Conservation (phyloP, 2,113 vertebrate genomes). For the Speoplatyrhinus poulsoni region DNA sequence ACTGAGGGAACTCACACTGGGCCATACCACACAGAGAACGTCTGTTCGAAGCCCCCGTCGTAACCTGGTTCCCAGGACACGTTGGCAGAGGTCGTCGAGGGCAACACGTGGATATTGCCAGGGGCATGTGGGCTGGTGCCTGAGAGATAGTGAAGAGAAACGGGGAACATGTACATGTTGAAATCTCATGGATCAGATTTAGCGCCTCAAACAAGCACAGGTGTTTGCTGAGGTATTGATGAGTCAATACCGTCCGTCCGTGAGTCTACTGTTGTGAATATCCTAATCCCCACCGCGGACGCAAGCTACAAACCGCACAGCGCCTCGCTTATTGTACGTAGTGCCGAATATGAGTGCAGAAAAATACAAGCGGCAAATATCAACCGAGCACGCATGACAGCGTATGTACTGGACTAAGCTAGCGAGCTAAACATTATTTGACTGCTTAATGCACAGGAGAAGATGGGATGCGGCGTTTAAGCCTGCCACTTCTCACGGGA, state of each 20-base stretch:
- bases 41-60: slow-evolving; percentile 98
- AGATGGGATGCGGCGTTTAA: slow-evolving; percentile 19
- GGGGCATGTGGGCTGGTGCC: slow-evolving; percentile 98
- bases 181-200: not conserved
- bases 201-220: slow-evolving; percentile 12
- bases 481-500: slow-evolving; percentile 43
- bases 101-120: slow-evolving; percentile 86
- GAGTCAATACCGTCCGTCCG: too few species aligned
- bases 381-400: too few species aligned
- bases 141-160: slow-evolving; percentile 60
- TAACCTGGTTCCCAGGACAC: slow-evolving; percentile 98
- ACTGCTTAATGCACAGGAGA: too few species aligned
- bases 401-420: too few species aligned
- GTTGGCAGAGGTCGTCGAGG: slow-evolving; percentile 93
- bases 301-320: too few species aligned
- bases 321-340: too few species aligned
- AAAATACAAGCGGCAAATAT: too few species aligned
- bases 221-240: slow-evolving; percentile 14
- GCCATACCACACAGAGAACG: slow-evolving; percentile 99
- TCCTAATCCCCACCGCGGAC: not conserved
- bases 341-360: too few species aligned
- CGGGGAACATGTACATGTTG: not conserved
- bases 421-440: too few species aligned
- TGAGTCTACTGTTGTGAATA: not conserved
- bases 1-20: slow-evolving; percentile 94